Conservation (phyloP, 92 coral and sea anemone species). For the Pocillopora grandis region DNA sequence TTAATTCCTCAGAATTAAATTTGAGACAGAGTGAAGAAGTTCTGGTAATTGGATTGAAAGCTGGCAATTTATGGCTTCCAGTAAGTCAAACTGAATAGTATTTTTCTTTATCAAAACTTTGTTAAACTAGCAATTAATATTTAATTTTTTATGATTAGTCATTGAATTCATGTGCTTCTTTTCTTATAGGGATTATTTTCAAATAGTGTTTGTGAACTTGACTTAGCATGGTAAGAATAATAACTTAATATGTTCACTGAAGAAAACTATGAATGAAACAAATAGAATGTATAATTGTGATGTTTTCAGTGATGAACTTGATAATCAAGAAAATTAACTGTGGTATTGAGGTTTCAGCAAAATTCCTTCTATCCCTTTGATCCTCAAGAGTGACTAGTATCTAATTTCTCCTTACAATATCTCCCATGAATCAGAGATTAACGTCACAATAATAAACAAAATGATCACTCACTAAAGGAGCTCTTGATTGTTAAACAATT, state of each 20-base stretch:
- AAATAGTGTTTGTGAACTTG: slow-evolving; percentile 57
- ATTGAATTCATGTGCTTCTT: not conserved
- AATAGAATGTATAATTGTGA: no score
- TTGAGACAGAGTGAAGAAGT: slow-evolving; percentile 85
- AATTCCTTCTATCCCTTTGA: not conserved
- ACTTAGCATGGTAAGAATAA: slow-evolving; percentile 78
- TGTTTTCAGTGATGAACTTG: no score
- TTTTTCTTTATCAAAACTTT: no score
- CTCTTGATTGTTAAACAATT: no score
- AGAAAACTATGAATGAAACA: no score
- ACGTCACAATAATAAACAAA: no score
- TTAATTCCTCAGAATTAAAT: slow-evolving; percentile 58
- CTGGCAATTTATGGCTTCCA: slow-evolving; percentile 85
- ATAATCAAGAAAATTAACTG: no score
- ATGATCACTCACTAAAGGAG: no score
- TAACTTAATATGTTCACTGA: not conserved
- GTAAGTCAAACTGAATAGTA: slow-evolving; percentile 52
- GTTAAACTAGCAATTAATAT: no score
- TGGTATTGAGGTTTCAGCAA: no score
- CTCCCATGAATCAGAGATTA: no score
- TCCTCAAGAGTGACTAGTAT: not conserved
- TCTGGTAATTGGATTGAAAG: slow-evolving; percentile 81
- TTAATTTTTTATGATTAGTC: not conserved
- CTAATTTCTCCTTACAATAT: not conserved
- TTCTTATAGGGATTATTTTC: slow-evolving; percentile 73